Base-by-base conservation (phyloP, 2,888 invertebrate genomes). In the Meiosimyza platycephala region DNA sequence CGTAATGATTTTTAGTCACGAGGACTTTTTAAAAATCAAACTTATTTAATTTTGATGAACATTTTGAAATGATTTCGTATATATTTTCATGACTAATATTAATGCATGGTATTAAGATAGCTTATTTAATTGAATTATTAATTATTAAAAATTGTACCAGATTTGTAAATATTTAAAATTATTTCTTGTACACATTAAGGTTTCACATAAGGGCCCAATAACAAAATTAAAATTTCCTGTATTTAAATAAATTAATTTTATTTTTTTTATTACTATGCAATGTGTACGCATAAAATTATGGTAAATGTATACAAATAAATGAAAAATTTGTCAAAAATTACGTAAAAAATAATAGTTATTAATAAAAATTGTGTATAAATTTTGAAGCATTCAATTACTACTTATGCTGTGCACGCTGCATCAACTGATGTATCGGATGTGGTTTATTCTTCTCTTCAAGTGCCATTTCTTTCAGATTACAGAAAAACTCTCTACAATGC, bases 401-500 rank as follows among this genome's bases (percentile, higher is more conserved):
- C 22, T 28, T 22, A 9, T 60, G 28, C 59, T 60, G 12, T 18
- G 4, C 12, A 22, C 22, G 60, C 9, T 40, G n/a, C 52, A 73
- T 51, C 18, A 74, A 60, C 13, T 12, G 47, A n/a, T 72, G 62
- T 13, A 74, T 68, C n/a, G 74, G 68, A 50, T 18, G n/a, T 63
- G 22, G 18, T 60, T 51, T 72, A 40, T 28, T 57, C 50, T 85
- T 79, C 1, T 88, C 88, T 71, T 88, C 88, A 0, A 86, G 84
- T 0, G 86, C 84, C 75, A 84, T 85, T 13, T 85, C 76, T 72
- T 82, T 83, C 65, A 90, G 89, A 5, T 74, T 66, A 0, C 47
- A 50, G 64, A 83, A 84, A 57, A 83, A 83, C 0, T 77, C 72
- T 1, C 79, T 78, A 7, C 80, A 78, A 13, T 89, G 87, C 0